These are phyloP conservation scores for Camponotus vicinus DNA, from an alignment of 1,140 invertebrate genomes.

Conservation along the genomic window DNA sequence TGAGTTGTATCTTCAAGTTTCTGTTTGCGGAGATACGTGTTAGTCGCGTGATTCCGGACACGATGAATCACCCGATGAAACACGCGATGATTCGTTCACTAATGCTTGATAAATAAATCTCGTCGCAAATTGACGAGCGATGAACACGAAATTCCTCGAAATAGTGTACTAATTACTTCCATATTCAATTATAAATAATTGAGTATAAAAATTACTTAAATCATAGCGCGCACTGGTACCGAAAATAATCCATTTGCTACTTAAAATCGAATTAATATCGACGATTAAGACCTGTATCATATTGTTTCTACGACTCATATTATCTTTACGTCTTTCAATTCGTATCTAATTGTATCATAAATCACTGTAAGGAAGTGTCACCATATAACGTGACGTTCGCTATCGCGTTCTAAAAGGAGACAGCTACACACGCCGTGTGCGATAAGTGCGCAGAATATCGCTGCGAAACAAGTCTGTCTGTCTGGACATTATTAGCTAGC, in stretches of 20 bases:
- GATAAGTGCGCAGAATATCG: slow-evolving; percentile 12
- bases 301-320: not conserved
- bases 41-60: slow-evolving; percentile 36
- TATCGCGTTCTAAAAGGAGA: not conserved
- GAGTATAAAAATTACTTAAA: not conserved
- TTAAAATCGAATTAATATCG: not conserved
- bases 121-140: not conserved
- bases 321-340: not conserved
- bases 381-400: not conserved
- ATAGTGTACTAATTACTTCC: not conserved
- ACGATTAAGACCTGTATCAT: not conserved
- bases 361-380: not conserved
- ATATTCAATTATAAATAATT: not conserved
- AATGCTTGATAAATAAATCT: no score
- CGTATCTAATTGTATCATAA: not conserved
- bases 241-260: not conserved
- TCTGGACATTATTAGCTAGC: slow-evolving; percentile 23
- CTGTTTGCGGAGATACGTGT: slow-evolving; percentile 15
- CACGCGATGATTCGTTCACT: not conserved
- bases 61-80: slow-evolving; percentile 3
- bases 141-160: not conserved
- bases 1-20: slow-evolving; percentile 20
- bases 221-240: not conserved
- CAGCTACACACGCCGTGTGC: not conserved
- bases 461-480: not conserved